phyloP scores from a whole-genome alignment of 2,888 invertebrate species.

The Chironomus tentans region DNA sequence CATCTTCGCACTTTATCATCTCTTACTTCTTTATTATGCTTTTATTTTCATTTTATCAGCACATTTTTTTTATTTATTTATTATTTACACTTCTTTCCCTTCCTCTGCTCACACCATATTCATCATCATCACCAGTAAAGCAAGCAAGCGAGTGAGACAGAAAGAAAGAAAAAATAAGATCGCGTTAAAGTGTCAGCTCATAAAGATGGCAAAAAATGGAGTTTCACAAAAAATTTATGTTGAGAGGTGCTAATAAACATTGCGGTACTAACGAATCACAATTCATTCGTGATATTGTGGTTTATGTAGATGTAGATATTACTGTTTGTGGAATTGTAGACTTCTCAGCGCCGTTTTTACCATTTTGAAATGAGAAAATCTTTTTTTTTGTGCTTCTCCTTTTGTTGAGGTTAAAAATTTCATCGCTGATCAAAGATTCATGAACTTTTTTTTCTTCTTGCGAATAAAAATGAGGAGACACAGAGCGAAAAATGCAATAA shows the following conservation, averaged over 20 bases:
- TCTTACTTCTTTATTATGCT: too few species aligned
- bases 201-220: background rate
- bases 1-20: too few species aligned
- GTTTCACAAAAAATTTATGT: background rate
- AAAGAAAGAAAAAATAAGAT: background rate
- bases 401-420: too few species aligned
- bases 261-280: background rate
- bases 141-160: background rate
- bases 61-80: too few species aligned
- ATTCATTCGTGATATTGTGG: background rate
- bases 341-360: background rate
- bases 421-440: too few species aligned
- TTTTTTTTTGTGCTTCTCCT: background rate
- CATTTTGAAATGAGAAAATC: background rate
- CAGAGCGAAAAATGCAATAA: conserved; percentile 7
- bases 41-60: too few species aligned
- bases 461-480: background rate
- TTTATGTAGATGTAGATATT: background rate
- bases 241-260: background rate
- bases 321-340: background rate
- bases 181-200: background rate
- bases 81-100: too few species aligned
- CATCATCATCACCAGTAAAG: background rate
- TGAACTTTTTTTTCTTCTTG: too few species aligned
- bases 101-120: background rate